A percentile compares a stretch with the other conserved stretches of the same genome.
Conservation (phyloP, 2,113 vertebrate species). For the Chaetorhynchus papuensis region DNA sequence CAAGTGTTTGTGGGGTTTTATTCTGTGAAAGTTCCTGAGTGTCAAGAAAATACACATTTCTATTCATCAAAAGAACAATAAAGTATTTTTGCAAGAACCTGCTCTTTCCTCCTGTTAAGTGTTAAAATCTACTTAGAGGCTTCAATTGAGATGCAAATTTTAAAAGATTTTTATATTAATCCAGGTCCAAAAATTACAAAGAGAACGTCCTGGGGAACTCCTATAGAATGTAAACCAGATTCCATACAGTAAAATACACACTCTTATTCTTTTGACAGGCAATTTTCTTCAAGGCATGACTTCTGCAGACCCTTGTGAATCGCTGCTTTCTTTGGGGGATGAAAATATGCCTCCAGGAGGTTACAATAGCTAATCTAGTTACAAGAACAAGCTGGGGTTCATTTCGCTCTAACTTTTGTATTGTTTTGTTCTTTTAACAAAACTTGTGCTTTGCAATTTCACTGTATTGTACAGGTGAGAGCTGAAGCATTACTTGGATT, state of each 20-base stretch:
- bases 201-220: not conserved
- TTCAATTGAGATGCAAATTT: not conserved
- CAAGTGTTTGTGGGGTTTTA: not conserved
- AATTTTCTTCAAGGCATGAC: not conserved
- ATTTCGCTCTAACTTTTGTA: not conserved
- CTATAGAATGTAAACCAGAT: not conserved
- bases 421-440: not conserved
- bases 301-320: not conserved
- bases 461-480: not conserved
- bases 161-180: not conserved
- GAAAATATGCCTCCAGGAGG: not conserved
- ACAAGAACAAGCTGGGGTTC: not conserved
- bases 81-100: not conserved
- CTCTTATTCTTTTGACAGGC: not conserved
- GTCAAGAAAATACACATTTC: conserved; percentile 11
- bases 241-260: not conserved
- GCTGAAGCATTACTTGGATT: not conserved
- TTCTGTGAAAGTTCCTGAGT: not conserved
- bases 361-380: not conserved
- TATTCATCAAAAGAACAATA: conserved; percentile 18
- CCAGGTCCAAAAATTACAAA: not conserved
- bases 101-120: not conserved
- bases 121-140: not conserved
- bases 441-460: not conserved
- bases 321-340: not conserved